Percentiles rank a stretch among this genome's conserved stretches.
phyloP scores from a whole-genome alignment of 2,113 vertebrate species.

The Alectura lathami region DNA sequence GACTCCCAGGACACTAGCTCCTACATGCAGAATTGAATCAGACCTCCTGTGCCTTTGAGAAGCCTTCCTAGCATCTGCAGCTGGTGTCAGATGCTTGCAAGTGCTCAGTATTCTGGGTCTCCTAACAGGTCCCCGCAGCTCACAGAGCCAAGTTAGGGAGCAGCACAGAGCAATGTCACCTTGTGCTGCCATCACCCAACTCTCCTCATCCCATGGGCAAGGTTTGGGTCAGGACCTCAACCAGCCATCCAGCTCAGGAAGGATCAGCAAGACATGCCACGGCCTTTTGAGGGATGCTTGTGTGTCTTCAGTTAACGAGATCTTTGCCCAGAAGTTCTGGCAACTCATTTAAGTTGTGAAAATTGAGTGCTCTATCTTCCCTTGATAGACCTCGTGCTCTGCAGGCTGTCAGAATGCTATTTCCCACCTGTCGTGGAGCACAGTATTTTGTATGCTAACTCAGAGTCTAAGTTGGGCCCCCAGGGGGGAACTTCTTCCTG shows the following conservation, averaged over 20 bases:
- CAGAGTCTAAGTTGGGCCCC: neutral
- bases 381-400: neutral
- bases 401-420: neutral
- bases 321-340: neutral
- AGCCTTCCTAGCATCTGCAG: neutral
- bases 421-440: neutral
- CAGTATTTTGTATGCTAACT: neutral
- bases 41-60: neutral
- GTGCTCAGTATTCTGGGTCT: neutral
- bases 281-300: neutral
- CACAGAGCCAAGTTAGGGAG: neutral
- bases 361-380: neutral
- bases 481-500: neutral
- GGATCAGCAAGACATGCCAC: neutral
- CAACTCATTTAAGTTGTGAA: neutral
- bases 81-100: neutral
- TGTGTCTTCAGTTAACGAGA: neutral
- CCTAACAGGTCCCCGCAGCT: neutral
- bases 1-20: neutral
- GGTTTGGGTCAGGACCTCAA: neutral
- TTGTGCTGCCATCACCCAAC: neutral
- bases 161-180: neutral
- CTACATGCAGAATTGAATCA: neutral
- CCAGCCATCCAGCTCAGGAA: neutral
- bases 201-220: neutral